These are phyloP conservation scores for Ecliptopera silaceata DNA, from an alignment of 2,888 invertebrate species.

Conservation along the genomic window DNA sequence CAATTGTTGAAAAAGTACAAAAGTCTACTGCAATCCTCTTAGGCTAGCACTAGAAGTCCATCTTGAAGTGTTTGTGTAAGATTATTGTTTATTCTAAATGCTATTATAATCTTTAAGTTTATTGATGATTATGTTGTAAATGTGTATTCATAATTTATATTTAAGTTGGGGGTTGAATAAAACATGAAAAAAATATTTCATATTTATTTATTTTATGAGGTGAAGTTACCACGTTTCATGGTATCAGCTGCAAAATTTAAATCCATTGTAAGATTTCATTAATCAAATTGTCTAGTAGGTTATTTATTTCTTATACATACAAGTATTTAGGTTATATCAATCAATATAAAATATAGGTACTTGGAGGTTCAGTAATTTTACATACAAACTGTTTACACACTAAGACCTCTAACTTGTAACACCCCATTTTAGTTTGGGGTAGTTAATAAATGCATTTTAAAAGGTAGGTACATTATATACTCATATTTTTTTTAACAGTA, in stretches of 20 bases:
- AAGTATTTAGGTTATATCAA: too few relatives aligned
- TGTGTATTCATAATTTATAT: too few relatives aligned
- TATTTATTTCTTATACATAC: background rate
- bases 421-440: too few relatives aligned
- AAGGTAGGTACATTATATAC: background rate
- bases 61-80: too few relatives aligned
- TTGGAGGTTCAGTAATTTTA: too few relatives aligned
- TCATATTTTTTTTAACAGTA: background rate
- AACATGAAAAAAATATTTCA: slow-evolving; percentile 33
- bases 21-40: slow-evolving; percentile 32
- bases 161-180: slow-evolving; percentile 10
- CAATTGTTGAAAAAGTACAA: slow-evolving; percentile 56
- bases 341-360: too few relatives aligned
- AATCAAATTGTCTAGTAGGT: background rate
- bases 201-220: slow-evolving; percentile 40
- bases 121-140: too few relatives aligned
- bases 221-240: slow-evolving; percentile 42
- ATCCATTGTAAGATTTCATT: background rate
- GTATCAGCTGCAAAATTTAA: slow-evolving; percentile 31
- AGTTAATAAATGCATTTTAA: background rate
- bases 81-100: too few relatives aligned
- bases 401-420: too few relatives aligned
- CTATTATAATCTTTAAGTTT: too few relatives aligned
- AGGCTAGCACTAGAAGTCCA: too few relatives aligned
- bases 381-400: too few relatives aligned